Evolutionary conservation across 1,140 invertebrate species (phyloP), one percentile per base, ranked within the genome.

Genomic region (Drosophila simulans): DNA sequence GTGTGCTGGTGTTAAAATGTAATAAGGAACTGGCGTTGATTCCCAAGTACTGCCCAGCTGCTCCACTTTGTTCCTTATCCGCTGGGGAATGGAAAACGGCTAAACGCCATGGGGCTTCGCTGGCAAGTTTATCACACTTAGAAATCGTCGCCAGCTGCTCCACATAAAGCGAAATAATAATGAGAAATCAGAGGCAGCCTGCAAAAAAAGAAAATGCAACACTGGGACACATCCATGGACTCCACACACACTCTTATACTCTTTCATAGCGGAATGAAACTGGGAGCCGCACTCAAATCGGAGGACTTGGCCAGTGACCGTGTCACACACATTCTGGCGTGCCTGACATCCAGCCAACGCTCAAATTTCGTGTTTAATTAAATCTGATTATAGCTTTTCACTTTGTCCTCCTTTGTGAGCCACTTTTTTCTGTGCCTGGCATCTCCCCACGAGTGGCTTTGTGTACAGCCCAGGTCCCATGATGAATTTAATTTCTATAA

Each of bases 321-420:
- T 78, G 75, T 78, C 76, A 64, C 77, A 80, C 78, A 80, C 77
- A 80, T 52, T 48, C 77, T 35, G 25, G 39, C 54, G 12, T 56
- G 56, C 59, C 66, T 70, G 70, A 62, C 72, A 80, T 42, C 39
- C 64, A 78, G 72, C 55, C 42, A 80, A 77, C 72, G 84, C 62
- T 83, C 84, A 80, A 89, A 88, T 88, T 88, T 89, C 76, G 76
- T 75, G 76, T 89, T 88, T 88, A 88, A 88, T 88, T 88, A 88
- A 88, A 89, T 88, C 81, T 83, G 80, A 88, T 88, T 89, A 89
- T 89, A 80, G 84, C 81, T 89, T 89, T 89, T 55, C 78, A 62
- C 77, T 66, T 79, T 80, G 68, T 64, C 60, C 58, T 53, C 64
- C 56, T 58, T 76, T 55, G 39, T 56, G 48, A 45, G 34, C 10